These are phyloP conservation scores for Nomia melanderi DNA, from an alignment of 1,140 invertebrate genomes.

Conservation along the genomic window DNA sequence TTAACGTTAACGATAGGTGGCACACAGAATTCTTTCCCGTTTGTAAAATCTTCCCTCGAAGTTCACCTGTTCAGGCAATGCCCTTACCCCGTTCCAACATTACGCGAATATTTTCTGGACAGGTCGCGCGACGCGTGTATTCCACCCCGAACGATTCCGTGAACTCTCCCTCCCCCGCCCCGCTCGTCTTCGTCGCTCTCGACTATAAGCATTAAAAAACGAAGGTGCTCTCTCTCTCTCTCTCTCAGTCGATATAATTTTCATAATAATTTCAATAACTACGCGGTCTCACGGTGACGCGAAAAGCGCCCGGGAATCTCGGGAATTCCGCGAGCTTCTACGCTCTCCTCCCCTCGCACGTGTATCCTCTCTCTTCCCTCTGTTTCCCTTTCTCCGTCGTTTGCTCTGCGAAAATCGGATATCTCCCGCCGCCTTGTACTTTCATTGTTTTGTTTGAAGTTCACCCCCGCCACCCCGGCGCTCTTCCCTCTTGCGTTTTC, in stretches of 20 bases:
- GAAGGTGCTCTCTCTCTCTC: too few relatives aligned
- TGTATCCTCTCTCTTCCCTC: neutral
- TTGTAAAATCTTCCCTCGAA: neutral
- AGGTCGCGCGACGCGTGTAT: too few relatives aligned
- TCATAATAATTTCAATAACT: constrained; percentile 9
- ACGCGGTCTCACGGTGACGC: constrained; percentile 2
- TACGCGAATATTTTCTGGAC: constrained; percentile 35
- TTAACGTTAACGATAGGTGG: constrained; percentile 47
- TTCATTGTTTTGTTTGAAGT: constrained; percentile 20
- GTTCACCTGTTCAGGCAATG: neutral
- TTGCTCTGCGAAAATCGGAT: neutral
- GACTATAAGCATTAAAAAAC: constrained; percentile 57
- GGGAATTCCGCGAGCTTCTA: constrained; percentile 11
- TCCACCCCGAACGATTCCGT: neutral
- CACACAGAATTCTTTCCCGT: constrained; percentile 40
- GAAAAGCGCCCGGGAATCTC: neutral
- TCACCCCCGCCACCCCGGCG: neutral
- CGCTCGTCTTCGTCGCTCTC: neutral
- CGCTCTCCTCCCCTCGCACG: neutral
- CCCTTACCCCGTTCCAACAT: neutral
- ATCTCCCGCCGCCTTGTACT: constrained; percentile 21
- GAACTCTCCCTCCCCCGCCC: neutral
- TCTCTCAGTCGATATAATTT: constrained; percentile 40
- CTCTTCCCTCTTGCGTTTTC: neutral
- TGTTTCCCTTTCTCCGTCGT: neutral